Evolutionary conservation across 2,113 vertebrate species (phyloP), one percentile per base, ranked within the genome.

Genomic region (Oplegnathus fasciatus): DNA sequence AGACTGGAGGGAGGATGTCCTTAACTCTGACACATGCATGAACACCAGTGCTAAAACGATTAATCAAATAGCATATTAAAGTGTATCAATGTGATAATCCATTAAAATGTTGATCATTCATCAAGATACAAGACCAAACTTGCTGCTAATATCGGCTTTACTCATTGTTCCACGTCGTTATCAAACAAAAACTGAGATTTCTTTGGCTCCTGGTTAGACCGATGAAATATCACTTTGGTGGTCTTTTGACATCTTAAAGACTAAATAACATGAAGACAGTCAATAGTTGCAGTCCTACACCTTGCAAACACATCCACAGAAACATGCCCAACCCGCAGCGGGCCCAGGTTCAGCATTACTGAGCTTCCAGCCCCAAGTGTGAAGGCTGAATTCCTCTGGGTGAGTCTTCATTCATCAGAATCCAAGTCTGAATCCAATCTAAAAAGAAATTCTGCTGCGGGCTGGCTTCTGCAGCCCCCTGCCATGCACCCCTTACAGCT

Each of bases 331-430:
- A 28, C 52, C 34, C 46, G 10, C 74, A 60, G 22, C 42, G 26
- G 68, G 74, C n/a, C 24, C 75, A 79, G 80, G 69, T 73, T 86
- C 60, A 75, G 54, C 37, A 66, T 6, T 24, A 14, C 74, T 69
- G 52, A 54, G 76, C 69, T 76, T 58, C 52, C 40, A 80, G 48
- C 80, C 6, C 76, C 15, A 32, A 84, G 73, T 6, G 46, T 44
- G 42, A 68, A 75, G 61, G 50, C 75, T 32, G 74, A 84, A 84
- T 88, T 91, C 88, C 84, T 84, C 69, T n/a, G 84, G 74, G 34
- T 46, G 73, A 89, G 83, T 69, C 73, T 86, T 92, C 85, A 90
- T 93, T 92, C 91, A 93, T 81, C 71, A 78, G 66, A 91, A 87
- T 80, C 87, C 80, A 80, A 86, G 81, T 84, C 61, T 89, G 87